These are phyloP conservation scores for Oceanodroma tethys DNA, from an alignment of 2,113 vertebrate species.

Conservation along the genomic window DNA sequence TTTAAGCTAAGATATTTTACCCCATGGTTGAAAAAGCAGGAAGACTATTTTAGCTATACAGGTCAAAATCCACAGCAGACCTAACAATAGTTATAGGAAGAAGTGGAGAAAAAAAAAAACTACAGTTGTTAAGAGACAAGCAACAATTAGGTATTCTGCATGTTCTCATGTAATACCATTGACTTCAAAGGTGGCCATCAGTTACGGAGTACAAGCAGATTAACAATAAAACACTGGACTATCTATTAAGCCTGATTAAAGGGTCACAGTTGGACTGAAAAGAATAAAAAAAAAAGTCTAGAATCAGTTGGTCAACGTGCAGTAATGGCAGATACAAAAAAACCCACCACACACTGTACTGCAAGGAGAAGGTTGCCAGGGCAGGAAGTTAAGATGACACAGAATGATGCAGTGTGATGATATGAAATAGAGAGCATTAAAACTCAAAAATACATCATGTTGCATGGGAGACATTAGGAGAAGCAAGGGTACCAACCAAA, in stretches of 20 bases:
- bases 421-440: neutral
- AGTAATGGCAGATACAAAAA: neutral
- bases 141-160: neutral
- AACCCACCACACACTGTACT: neutral
- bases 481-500: neutral
- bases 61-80: neutral
- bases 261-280: neutral
- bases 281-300: neutral
- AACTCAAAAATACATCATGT: neutral
- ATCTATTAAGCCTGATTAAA: neutral
- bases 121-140: neutral
- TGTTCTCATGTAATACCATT: neutral
- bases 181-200: neutral
- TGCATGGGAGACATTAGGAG: neutral
- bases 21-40: neutral
- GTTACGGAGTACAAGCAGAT: neutral
- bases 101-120: neutral
- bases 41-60: neutral
- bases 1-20: neutral
- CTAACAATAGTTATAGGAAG: neutral
- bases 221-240: neutral
- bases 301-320: neutral
- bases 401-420: neutral
- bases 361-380: neutral
- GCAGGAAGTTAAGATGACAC: neutral